phyloP scores from a whole-genome alignment of 2,113 vertebrate species.

The Nerophis lumbriciformis region DNA sequence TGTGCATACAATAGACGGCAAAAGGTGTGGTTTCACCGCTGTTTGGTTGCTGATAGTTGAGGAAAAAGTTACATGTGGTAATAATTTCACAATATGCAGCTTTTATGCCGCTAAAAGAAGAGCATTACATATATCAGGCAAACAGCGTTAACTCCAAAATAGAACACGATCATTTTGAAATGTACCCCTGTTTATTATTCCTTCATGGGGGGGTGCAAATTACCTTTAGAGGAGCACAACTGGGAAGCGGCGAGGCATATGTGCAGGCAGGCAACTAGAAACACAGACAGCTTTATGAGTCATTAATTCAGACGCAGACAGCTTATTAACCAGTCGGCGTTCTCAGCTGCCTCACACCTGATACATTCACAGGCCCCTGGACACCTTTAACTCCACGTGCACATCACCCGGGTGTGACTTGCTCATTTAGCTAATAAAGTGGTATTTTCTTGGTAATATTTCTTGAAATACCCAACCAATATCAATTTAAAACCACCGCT shows the following conservation, averaged over 20 bases:
- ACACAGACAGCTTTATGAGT: conserved; percentile 55
- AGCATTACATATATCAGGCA: too few species aligned
- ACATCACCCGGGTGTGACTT: background rate
- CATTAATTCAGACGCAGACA: conserved; percentile 63
- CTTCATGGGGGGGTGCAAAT: conserved; percentile 1
- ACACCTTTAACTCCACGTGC: conserved; percentile 30
- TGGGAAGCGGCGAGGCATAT: conserved; percentile 25
- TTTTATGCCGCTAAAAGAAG: too few species aligned
- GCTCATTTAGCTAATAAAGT: too few species aligned
- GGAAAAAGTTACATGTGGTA: conserved; percentile 1
- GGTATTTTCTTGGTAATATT: too few species aligned
- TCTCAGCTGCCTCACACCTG: conserved; percentile 65
- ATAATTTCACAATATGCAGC: background rate
- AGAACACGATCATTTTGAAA: too few species aligned
- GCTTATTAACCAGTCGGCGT: conserved; percentile 64
- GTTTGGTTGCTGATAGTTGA: background rate
- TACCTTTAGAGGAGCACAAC: conserved; percentile 13
- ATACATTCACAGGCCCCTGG: conserved; percentile 47
- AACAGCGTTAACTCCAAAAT: too few species aligned
- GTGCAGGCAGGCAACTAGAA: conserved; percentile 23
- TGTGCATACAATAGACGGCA: too few species aligned
- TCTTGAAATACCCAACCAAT: too few species aligned
- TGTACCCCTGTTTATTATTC: conserved; percentile 14
- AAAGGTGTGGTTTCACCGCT: too few species aligned
- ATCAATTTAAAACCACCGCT: too few species aligned